A percentile compares a stretch with the other conserved stretches of the same genome.
phyloP scores from a whole-genome alignment of 2,888 invertebrate species.

The Thysanoteuthis rhombus region DNA sequence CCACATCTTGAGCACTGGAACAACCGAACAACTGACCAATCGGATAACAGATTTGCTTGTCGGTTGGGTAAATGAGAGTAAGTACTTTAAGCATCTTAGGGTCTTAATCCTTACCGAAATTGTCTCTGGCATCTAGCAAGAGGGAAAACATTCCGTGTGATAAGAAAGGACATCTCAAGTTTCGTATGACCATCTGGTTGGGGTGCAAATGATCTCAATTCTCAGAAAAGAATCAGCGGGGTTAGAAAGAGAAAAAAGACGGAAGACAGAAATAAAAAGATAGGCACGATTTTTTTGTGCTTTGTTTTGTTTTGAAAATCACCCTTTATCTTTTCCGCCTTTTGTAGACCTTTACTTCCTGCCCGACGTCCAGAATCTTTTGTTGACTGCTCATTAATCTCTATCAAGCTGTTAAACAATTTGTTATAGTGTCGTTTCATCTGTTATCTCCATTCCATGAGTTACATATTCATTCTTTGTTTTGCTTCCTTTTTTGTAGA shows the following conservation, averaged over 20 bases:
- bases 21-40: neutral
- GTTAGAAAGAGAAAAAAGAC: neutral
- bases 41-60: neutral
- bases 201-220: neutral
- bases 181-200: neutral
- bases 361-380: neutral
- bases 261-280: neutral
- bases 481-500: neutral
- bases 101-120: neutral
- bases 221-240: neutral
- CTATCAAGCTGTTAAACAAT: conserved; percentile 12
- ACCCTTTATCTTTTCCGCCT: neutral
- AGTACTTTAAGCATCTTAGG: neutral
- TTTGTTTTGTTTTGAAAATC: neutral
- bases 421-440: neutral
- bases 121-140: neutral
- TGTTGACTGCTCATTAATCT: neutral
- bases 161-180: neutral
- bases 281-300: neutral
- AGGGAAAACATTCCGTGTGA: neutral
- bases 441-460: neutral
- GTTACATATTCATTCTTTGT: neutral
- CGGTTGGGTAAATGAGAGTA: neutral
- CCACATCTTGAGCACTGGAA: neutral
- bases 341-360: neutral